Percentiles rank a stretch among this genome's conserved stretches.
These are phyloP conservation scores for Gnathonemus echidnorhynchus DNA, from an alignment of 2,113 vertebrate species.

Conservation along the genomic window DNA sequence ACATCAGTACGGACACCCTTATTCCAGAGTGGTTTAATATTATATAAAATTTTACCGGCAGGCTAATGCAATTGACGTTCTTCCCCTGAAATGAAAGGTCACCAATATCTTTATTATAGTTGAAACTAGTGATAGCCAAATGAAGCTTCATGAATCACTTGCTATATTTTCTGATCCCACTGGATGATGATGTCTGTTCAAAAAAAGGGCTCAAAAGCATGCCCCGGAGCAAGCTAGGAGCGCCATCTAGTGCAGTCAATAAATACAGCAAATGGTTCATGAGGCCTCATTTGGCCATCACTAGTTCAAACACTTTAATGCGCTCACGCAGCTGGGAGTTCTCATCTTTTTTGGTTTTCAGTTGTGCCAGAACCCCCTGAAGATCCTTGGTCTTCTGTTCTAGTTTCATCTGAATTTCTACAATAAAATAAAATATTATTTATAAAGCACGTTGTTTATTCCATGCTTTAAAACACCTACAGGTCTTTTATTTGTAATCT, in stretches of 20 bases:
- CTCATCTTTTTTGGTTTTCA: neutral
- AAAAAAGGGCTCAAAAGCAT: too few species aligned
- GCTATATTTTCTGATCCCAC: neutral
- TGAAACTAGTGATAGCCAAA: neutral
- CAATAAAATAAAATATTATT: neutral
- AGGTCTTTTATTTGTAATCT: neutral
- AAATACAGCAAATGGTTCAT: too few species aligned
- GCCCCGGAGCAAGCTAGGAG: too few species aligned
- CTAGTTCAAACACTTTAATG: neutral
- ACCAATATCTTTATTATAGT: neutral
- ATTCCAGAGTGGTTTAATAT: neutral
- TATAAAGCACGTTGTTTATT: neutral
- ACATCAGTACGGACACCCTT: neutral
- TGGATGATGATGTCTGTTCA: too few species aligned
- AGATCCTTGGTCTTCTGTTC: neutral
- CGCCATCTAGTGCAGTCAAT: too few species aligned
- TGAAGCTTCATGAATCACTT: too few species aligned
- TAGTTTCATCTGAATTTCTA: conserved; percentile 4
- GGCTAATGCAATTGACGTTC: neutral
- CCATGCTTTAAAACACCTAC: neutral
- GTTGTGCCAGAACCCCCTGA: neutral
- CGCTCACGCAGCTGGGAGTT: conserved; percentile 7
- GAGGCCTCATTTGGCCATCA: too few species aligned
- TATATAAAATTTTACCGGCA: neutral
- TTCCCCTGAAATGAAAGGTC: neutral